These are phyloP conservation scores for Penaeus monodon DNA, from an alignment of 2,888 invertebrate genomes.

Conservation along the genomic window DNA sequence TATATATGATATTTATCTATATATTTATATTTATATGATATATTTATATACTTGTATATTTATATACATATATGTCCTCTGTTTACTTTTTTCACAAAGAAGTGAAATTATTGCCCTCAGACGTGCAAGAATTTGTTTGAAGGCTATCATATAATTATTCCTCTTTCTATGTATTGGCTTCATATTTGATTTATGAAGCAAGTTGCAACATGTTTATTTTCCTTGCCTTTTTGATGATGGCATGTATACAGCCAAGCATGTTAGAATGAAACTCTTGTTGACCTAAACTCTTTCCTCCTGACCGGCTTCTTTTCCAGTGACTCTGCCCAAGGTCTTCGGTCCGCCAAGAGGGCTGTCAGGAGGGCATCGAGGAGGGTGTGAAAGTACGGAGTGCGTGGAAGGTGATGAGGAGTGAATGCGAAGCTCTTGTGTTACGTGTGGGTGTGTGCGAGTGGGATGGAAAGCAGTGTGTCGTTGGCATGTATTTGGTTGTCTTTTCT, in stretches of 20 bases:
- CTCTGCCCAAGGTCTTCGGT: no score
- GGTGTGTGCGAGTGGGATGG: no score
- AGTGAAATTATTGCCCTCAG: constrained; percentile 24
- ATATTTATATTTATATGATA: no score
- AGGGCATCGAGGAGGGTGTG: background rate
- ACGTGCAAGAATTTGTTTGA: constrained; percentile 26
- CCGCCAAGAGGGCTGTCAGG: background rate
- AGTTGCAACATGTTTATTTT: constrained; percentile 48
- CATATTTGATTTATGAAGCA: constrained; percentile 51
- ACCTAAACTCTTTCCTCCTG: background rate
- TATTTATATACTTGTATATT: no score
- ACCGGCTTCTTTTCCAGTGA: background rate
- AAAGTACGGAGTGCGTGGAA: background rate
- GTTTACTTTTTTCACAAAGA: constrained; percentile 11
- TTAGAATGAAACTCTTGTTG: constrained; percentile 36
- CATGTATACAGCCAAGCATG: constrained; percentile 46
- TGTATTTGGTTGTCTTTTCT: no score
- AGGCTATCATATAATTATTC: constrained; percentile 30
- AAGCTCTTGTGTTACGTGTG: no score
- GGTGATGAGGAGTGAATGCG: background rate
- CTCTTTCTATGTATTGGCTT: constrained; percentile 40
- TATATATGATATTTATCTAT: no score
- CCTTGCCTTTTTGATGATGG: constrained; percentile 26
- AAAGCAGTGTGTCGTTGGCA: no score
- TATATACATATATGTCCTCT: no score